Evolutionary conservation across 2,113 vertebrate genomes (phyloP).

Genomic region (Pseudopodoces humilis): DNA sequence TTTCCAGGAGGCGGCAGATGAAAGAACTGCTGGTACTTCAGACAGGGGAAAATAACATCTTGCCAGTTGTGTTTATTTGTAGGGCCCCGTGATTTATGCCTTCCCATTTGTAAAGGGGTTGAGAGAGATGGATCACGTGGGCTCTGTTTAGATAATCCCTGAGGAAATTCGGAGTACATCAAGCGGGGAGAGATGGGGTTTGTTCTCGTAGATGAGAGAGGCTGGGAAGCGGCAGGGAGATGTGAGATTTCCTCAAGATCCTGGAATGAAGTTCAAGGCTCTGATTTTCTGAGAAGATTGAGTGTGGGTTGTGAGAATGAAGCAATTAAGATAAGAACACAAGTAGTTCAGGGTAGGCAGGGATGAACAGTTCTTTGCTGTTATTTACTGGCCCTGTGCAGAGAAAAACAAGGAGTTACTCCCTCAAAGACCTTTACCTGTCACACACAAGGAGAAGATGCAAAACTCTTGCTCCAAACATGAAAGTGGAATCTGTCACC

Average conservation of each 20-base stretch:
- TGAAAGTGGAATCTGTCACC: not conserved
- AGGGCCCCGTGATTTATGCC: slow-evolving; percentile 71
- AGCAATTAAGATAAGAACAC: slow-evolving; percentile 47
- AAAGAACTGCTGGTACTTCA: slow-evolving; percentile 66
- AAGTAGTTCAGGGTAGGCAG: not conserved
- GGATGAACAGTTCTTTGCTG: not conserved
- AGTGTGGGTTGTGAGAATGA: slow-evolving; percentile 22
- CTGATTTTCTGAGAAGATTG: slow-evolving; percentile 45
- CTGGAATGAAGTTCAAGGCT: slow-evolving; percentile 70
- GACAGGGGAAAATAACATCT: slow-evolving; percentile 72
- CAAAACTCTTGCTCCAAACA: not conserved
- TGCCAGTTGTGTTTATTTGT: slow-evolving; percentile 76
- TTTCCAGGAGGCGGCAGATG: slow-evolving; percentile 67
- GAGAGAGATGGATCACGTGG: slow-evolving; percentile 50
- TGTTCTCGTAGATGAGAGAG: slow-evolving; percentile 48
- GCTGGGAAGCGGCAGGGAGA: slow-evolving; percentile 45
- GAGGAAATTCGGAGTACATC: slow-evolving; percentile 59
- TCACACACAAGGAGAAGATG: not conserved
- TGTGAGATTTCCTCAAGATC: slow-evolving; percentile 55
- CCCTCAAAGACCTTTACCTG: not conserved
- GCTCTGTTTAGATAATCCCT: slow-evolving; percentile 75
- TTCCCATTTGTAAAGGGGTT: slow-evolving; percentile 63
- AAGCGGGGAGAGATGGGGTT: slow-evolving; percentile 30
- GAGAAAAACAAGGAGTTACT: not conserved
- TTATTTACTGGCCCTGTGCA: not conserved